Evolutionary conservation across 1,140 invertebrate genomes (phyloP).

Genomic region (Sinonovacula constricta): DNA sequence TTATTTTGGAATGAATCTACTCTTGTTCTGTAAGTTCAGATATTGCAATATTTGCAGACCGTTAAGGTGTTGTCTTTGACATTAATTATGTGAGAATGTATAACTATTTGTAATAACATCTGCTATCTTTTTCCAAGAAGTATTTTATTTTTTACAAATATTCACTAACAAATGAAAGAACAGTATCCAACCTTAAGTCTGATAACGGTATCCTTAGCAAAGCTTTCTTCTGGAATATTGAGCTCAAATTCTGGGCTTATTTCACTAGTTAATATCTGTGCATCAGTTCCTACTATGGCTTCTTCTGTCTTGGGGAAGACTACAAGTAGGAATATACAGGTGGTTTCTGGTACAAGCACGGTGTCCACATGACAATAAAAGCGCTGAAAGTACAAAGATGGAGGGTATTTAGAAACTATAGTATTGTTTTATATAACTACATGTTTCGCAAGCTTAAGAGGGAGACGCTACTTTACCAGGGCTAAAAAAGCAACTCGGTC

Average conservation of each 20-base stretch:
- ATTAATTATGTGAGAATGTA: too few relatives aligned
- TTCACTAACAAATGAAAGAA: too few relatives aligned
- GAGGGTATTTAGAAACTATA: not conserved
- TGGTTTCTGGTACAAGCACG: constrained; percentile 26
- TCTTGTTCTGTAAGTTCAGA: too few relatives aligned
- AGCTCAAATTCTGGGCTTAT: constrained; percentile 31
- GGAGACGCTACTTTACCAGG: not conserved
- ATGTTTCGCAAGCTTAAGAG: not conserved
- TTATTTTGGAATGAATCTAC: too few relatives aligned
- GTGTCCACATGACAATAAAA: constrained; percentile 23
- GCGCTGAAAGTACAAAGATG: not conserved
- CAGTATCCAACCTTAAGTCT: constrained; percentile 28
- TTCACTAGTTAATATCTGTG: constrained; percentile 7
- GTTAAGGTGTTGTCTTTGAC: too few relatives aligned
- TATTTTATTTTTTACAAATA: too few relatives aligned
- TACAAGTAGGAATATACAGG: constrained; percentile 11
- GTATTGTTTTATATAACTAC: too few relatives aligned
- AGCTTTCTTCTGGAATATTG: constrained; percentile 17
- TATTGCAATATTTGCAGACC: too few relatives aligned
- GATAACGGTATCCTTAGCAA: constrained; percentile 31
- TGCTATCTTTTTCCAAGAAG: too few relatives aligned
- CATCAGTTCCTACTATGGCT: not conserved
- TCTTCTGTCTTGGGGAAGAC: constrained; percentile 22
- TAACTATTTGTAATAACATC: too few relatives aligned
- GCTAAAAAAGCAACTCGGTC: not conserved